Evolutionary conservation across 1,140 invertebrate species (phyloP).

Genomic region (Formica selysi): DNA sequence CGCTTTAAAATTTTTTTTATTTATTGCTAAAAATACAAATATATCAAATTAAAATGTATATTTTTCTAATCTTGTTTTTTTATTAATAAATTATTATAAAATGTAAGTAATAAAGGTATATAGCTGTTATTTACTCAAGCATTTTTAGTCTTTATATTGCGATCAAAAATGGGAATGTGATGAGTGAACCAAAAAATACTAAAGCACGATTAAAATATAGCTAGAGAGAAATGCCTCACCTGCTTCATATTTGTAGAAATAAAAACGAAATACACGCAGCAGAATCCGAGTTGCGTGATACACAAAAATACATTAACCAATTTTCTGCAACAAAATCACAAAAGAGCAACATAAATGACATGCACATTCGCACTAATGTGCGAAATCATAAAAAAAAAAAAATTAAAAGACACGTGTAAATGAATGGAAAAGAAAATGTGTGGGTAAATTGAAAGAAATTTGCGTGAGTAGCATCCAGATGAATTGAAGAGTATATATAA

Average conservation of each 20-base stretch:
- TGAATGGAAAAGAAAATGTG: too few species aligned
- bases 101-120: background rate
- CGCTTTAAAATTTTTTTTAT: background rate
- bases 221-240: conserved; percentile 85
- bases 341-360: conserved; percentile 66
- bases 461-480: background rate
- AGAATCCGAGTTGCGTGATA: conserved; percentile 97
- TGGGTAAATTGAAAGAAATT: conserved; percentile 16
- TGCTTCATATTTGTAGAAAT: conserved; percentile 93
- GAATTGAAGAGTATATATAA: background rate
- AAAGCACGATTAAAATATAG: background rate
- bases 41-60: background rate
- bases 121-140: conserved; percentile 10
- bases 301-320: conserved; percentile 93
- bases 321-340: conserved; percentile 83
- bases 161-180: background rate
- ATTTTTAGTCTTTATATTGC: background rate
- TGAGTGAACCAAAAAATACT: background rate
- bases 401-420: conserved; percentile 11
- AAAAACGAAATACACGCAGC: conserved; percentile 98
- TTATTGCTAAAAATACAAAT: background rate
- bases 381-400: background rate
- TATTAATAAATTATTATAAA: background rate
- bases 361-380: background rate
- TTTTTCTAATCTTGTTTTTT: background rate